These are phyloP conservation scores for Nephrotoma guestfalica DNA, from an alignment of 2,888 invertebrate species.

Conservation along the genomic window DNA sequence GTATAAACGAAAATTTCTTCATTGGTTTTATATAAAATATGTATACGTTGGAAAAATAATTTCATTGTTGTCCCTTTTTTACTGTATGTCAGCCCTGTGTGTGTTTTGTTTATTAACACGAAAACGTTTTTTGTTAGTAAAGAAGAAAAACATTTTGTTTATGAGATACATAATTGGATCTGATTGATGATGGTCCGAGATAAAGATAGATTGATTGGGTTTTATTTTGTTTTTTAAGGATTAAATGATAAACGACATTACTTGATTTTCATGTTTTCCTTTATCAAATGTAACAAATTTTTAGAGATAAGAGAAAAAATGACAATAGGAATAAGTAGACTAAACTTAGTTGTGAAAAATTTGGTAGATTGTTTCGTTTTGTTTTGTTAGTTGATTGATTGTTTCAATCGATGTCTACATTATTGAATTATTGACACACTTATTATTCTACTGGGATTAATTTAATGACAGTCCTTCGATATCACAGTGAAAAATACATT, in stretches of 20 bases:
- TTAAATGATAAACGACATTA: not conserved
- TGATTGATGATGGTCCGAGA: not conserved
- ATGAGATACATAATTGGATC: not conserved
- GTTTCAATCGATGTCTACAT: not conserved
- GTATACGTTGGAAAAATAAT: not conserved
- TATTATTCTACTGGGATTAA: not conserved
- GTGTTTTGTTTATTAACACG: not conserved
- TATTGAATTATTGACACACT: not conserved
- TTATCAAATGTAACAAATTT: not conserved
- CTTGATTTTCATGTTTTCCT: not conserved
- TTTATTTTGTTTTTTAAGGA: not conserved
- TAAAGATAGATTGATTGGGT: not conserved
- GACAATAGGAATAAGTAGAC: not conserved
- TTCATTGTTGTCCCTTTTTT: not conserved
- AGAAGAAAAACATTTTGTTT: not conserved
- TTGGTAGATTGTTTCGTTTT: not conserved
- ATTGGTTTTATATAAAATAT: not conserved
- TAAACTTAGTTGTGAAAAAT: not conserved
- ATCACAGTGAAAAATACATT: not conserved
- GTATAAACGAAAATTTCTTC: not conserved
- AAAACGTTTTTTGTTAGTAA: not conserved
- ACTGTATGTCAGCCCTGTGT: not conserved
- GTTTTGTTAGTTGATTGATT: not conserved
- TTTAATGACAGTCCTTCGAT: not conserved
- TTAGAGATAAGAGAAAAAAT: not conserved